Conservation (phyloP, 1,140 invertebrate genomes). For the Schlechtendalia chinensis region DNA sequence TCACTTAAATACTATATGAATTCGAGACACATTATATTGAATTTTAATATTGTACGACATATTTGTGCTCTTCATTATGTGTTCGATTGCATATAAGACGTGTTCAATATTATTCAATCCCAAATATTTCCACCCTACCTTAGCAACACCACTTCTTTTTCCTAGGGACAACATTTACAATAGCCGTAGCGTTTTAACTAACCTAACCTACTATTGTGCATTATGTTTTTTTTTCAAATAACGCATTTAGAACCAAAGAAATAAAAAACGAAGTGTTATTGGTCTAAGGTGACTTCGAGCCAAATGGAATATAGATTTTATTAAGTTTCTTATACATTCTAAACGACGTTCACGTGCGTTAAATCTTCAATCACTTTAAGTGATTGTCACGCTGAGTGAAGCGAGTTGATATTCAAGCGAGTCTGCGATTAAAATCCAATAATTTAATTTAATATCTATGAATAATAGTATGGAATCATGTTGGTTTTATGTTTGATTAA, state of each 20-base stretch:
- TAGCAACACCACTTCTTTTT: neutral
- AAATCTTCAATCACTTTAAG: slow-evolving; percentile 23
- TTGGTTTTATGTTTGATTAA: neutral
- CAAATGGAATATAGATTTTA: slow-evolving; percentile 13
- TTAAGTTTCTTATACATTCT: slow-evolving; percentile 7
- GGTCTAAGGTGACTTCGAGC: neutral
- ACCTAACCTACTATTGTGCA: neutral
- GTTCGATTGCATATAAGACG: neutral
- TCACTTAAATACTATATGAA: too few species aligned
- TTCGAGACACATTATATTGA: too few species aligned
- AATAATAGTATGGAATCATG: neutral
- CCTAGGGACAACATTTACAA: neutral
- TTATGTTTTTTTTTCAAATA: slow-evolving; percentile 14
- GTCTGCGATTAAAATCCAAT: neutral
- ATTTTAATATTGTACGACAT: too few species aligned
- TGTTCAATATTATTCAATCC: neutral
- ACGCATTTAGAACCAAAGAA: neutral
- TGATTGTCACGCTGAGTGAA: neutral
- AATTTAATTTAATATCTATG: neutral
- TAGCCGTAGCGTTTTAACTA: neutral
- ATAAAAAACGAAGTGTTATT: neutral
- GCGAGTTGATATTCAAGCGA: neutral
- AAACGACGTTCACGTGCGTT: neutral
- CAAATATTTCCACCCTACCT: neutral
- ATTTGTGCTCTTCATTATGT: too few species aligned